phyloP scores from a whole-genome alignment of 2,888 invertebrate species.

The Thereva nobilitata region DNA sequence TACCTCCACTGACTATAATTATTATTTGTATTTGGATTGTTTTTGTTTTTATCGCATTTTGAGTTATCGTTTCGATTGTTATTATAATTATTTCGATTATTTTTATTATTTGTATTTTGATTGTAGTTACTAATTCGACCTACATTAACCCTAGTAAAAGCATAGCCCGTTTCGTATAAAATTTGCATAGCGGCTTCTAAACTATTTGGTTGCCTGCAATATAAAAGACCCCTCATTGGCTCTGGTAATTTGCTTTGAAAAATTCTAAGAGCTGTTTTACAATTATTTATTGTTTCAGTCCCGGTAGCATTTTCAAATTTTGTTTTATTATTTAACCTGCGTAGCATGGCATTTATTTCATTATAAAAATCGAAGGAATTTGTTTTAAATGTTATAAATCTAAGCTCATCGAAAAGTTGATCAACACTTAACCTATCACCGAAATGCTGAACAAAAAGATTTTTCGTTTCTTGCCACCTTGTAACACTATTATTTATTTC shows the following conservation, averaged over 20 bases:
- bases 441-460: neutral
- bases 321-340: constrained; percentile 16
- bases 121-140: neutral
- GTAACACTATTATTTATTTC: neutral
- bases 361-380: neutral
- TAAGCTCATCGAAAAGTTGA: neutral
- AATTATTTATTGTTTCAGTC: neutral
- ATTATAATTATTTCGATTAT: neutral
- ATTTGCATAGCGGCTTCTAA: constrained; percentile 19
- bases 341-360: constrained; percentile 8
- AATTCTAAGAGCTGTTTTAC: constrained; percentile 5
- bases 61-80: neutral
- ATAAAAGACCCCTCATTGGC: constrained; percentile 5
- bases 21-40: neutral
- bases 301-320: neutral
- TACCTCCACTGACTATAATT: no score
- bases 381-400: constrained; percentile 1
- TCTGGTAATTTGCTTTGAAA: neutral
- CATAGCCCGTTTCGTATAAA: neutral
- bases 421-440: constrained; percentile 4
- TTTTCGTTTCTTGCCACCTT: neutral
- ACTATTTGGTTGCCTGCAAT: neutral
- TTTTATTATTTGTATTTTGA: neutral
- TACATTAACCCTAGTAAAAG: neutral
- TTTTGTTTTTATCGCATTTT: neutral